These are phyloP conservation scores for Tetrax tetrax DNA, from an alignment of 2,113 vertebrate genomes.

Conservation along the genomic window DNA sequence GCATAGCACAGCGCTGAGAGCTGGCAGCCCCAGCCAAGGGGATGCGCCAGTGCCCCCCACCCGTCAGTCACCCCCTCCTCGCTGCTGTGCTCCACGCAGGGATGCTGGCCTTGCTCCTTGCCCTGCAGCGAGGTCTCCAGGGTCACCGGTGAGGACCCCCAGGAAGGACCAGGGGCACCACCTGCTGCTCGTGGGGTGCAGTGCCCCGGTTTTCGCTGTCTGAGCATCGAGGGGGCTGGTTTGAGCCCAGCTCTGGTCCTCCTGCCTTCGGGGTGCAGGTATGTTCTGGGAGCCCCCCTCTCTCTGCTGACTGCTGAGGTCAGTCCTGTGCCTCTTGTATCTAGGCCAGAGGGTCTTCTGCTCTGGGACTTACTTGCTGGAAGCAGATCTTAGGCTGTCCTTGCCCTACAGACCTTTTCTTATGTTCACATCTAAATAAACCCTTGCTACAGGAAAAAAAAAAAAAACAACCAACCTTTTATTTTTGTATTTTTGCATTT, in stretches of 20 bases:
- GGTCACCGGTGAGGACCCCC: rapidly evolving
- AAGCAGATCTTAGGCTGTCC: background rate
- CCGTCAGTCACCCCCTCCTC: too few relatives aligned
- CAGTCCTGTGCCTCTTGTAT: background rate
- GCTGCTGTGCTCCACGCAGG: rapidly evolving
- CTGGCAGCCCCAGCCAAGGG: background rate
- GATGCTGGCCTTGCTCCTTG: background rate
- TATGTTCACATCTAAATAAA: background rate
- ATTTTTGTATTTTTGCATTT: background rate
- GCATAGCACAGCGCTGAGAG: rapidly evolving
- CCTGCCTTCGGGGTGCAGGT: background rate
- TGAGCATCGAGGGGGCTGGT: rapidly evolving
- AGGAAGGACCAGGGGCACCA: background rate
- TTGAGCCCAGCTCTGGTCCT: background rate
- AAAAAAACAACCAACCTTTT: too few relatives aligned
- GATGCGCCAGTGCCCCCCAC: background rate
- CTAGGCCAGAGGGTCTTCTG: background rate
- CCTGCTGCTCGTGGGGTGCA: background rate
- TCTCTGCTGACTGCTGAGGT: background rate
- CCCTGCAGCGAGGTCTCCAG: rapidly evolving
- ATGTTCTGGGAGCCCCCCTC: background rate
- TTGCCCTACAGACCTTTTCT: background rate
- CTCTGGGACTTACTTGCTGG: background rate
- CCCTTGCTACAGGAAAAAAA: background rate
- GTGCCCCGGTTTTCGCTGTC: rapidly evolving